A percentile compares a stretch with the other conserved stretches of the same genome.
phyloP scores from a whole-genome alignment of 2,113 vertebrate genomes.

The Eidolon helvum region DNA sequence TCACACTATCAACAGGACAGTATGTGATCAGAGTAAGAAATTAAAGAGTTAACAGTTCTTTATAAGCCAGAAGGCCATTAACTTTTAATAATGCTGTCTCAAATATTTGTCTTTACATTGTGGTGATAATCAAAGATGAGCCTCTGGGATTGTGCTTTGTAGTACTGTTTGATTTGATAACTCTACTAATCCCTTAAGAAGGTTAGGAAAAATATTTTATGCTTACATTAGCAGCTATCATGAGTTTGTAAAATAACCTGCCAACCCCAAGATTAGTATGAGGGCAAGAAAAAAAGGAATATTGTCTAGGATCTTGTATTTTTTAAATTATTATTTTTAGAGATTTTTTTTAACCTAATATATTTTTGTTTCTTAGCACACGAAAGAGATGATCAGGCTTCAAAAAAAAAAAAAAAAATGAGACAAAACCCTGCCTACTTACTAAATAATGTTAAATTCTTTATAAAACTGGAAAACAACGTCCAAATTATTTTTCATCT shows the following conservation, averaged over 20 bases:
- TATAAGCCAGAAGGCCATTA: constrained; percentile 1
- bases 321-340: background rate
- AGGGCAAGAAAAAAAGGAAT: background rate
- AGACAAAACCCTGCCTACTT: background rate
- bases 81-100: constrained; percentile 29
- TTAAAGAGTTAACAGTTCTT: constrained; percentile 44
- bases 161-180: constrained; percentile 60
- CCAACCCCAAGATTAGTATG: background rate
- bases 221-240: constrained; percentile 35
- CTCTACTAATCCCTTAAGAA: background rate
- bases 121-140: constrained; percentile 56
- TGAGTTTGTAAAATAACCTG: constrained; percentile 40
- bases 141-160: constrained; percentile 21
- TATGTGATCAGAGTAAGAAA: background rate
- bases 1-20: background rate
- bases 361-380: background rate
- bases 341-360: background rate
- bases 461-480: background rate
- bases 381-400: background rate
- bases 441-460: background rate
- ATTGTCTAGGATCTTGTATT: background rate
- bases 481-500: background rate
- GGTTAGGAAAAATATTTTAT: background rate
- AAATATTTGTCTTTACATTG: constrained; percentile 61
- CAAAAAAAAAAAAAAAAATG: background rate